Percentiles rank a stretch among this genome's conserved stretches.
These are phyloP conservation scores for Emydura subglobosa DNA, from an alignment of 2,113 vertebrate species.

Conservation along the genomic window DNA sequence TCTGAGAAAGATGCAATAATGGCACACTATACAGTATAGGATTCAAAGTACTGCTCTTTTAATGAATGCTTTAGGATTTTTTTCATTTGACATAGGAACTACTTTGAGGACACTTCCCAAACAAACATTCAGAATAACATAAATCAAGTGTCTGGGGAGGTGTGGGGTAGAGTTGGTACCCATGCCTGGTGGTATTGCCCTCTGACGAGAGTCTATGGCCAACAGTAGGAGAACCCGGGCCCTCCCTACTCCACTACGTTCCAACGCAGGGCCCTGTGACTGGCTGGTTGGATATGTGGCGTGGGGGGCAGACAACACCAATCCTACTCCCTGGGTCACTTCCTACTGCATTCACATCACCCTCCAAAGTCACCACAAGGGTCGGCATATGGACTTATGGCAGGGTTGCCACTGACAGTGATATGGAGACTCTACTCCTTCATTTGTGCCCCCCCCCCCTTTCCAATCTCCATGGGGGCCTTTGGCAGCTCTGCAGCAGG, in stretches of 20 bases:
- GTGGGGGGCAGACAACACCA: background rate
- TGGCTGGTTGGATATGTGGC: background rate
- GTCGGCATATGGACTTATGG: background rate
- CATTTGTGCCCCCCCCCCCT: too few species aligned
- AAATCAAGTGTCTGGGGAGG: background rate
- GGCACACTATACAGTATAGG: background rate
- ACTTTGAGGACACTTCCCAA: constrained; percentile 16
- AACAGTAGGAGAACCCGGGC: background rate
- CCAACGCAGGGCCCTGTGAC: background rate
- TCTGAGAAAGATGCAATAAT: background rate
- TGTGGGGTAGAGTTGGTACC: too few species aligned
- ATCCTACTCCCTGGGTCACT: background rate
- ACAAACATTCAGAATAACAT: background rate
- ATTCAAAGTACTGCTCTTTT: background rate
- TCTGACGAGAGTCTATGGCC: background rate
- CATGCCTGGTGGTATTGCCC: too few species aligned
- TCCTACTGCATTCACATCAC: background rate
- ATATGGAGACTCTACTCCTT: background rate
- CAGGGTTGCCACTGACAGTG: background rate
- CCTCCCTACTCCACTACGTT: background rate
- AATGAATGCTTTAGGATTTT: background rate
- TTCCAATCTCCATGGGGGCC: background rate
- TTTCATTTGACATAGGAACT: background rate
- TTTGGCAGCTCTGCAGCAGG: background rate
- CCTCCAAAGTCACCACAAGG: background rate